Conservation (phyloP, 2,797 vertebrate species). For the Sarcoramphus papa region DNA sequence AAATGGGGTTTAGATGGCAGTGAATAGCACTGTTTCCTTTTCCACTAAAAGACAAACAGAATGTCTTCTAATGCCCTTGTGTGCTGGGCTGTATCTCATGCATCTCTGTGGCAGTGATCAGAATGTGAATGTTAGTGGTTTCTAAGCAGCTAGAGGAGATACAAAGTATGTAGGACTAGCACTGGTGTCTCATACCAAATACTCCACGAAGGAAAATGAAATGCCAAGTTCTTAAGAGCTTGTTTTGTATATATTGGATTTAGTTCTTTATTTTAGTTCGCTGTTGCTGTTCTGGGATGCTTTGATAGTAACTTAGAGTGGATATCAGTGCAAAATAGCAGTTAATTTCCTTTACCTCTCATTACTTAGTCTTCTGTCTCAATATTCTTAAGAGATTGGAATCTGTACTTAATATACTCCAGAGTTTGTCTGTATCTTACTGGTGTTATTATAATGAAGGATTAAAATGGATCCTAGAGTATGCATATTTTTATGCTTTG, state of each 20-base stretch:
- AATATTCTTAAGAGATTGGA: not conserved
- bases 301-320: not conserved
- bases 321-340: not conserved
- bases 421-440: not conserved
- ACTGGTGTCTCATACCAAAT: not conserved
- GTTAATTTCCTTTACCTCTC: not conserved
- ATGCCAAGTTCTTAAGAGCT: not conserved
- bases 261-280: not conserved
- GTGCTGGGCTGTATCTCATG: not conserved
- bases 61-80: constrained; percentile 52
- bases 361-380: not conserved
- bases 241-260: not conserved
- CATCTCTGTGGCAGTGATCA: not conserved
- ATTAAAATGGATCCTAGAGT: not conserved
- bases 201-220: not conserved
- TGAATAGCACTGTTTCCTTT: constrained; percentile 48
- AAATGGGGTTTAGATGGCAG: not conserved
- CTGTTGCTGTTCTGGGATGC: not conserved
- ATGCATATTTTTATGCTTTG: not conserved
- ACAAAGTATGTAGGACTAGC: not conserved
- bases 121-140: constrained; percentile 20
- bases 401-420: not conserved
- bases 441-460: not conserved
- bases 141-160: not conserved
- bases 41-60: constrained; percentile 25